These are phyloP conservation scores for Drosophila lutescens DNA, from an alignment of 2,888 invertebrate genomes.

Conservation along the genomic window DNA sequence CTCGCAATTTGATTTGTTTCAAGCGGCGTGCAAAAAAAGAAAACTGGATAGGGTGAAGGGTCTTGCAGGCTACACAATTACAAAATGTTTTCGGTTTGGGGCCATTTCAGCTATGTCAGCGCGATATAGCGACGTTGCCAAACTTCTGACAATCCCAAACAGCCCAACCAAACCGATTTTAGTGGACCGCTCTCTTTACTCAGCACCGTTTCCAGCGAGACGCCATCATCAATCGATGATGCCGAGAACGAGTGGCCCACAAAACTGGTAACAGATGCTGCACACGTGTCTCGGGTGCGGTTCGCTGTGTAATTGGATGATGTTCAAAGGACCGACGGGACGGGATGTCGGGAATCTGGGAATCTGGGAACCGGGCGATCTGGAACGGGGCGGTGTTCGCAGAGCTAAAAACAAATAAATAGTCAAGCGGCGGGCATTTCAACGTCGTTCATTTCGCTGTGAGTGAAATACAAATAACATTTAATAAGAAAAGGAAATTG, in stretches of 20 bases:
- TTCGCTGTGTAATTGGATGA: conserved; percentile 73
- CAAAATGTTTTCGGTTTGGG: conserved; percentile 25
- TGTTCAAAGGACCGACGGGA: conserved; percentile 41
- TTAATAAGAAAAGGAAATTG: conserved; percentile 80
- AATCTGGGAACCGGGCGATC: neutral
- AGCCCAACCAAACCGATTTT: conserved; percentile 24
- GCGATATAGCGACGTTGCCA: conserved; percentile 61
- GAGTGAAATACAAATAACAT: conserved; percentile 80
- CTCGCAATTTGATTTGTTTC: conserved; percentile 71
- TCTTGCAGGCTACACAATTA: conserved; percentile 30
- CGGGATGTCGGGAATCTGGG: neutral
- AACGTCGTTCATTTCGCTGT: conserved; percentile 53
- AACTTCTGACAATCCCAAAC: conserved; percentile 56
- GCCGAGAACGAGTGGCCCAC: conserved; percentile 37
- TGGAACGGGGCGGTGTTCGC: conserved; percentile 10
- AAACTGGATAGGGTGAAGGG: conserved; percentile 15
- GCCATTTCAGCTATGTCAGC: conserved; percentile 42
- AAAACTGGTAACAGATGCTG: conserved; percentile 74
- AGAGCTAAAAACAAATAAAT: conserved; percentile 75
- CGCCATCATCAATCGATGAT: conserved; percentile 44
- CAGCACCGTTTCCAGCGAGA: conserved; percentile 19
- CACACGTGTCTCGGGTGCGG: conserved; percentile 70
- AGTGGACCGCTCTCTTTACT: conserved; percentile 16
- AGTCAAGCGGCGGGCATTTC: conserved; percentile 62
- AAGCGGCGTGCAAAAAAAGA: conserved; percentile 43